phyloP scores from a whole-genome alignment of 2,797 vertebrate genomes.

The Silurus lanzhouensis region DNA sequence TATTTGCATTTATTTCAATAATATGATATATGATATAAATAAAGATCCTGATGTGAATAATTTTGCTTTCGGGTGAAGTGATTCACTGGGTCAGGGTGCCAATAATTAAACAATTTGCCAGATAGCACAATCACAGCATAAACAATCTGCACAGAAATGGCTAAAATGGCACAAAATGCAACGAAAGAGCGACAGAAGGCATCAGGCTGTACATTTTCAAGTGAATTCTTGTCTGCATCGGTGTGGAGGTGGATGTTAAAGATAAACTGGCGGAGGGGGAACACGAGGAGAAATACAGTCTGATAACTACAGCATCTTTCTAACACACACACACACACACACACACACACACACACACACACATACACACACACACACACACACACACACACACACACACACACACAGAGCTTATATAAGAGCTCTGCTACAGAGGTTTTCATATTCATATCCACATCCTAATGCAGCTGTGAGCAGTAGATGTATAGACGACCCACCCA shows the following conservation, averaged over 20 bases:
- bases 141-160: no score
- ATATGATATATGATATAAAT: no score
- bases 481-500: constrained; percentile 48
- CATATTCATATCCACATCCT: constrained; percentile 30
- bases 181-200: not conserved
- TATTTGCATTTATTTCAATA: not conserved
- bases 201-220: no score
- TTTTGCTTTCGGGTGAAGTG: no score
- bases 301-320: not conserved
- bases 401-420: constrained; percentile 51
- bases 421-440: constrained; percentile 46
- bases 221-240: constrained; percentile 22
- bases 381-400: no score
- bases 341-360: not conserved
- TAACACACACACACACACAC: not conserved
- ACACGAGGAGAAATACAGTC: constrained; percentile 2
- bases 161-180: no score
- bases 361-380: not conserved
- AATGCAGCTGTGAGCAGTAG: not conserved
- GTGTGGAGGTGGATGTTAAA: constrained; percentile 36
- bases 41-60: no score
- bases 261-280: not conserved
- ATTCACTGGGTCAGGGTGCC: no score
- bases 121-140: no score
- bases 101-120: no score